phyloP scores from a whole-genome alignment of 2,888 invertebrate species.

The Pteria penguin region DNA sequence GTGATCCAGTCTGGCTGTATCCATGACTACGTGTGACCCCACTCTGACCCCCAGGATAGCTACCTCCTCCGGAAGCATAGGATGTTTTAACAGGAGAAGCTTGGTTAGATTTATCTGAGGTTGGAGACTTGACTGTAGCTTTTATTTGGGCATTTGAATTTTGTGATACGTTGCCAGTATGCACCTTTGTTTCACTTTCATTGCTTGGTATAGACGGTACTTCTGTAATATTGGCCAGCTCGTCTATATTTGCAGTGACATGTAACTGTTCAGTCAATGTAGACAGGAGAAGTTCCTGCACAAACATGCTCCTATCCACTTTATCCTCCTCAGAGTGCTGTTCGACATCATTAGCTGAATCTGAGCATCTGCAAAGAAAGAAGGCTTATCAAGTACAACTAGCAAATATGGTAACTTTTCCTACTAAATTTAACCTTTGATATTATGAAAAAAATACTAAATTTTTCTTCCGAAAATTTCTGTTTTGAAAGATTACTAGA shows the following conservation, averaged over 20 bases:
- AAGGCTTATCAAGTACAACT: background rate
- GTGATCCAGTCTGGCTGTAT: conserved; percentile 13
- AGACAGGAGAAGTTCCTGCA: conserved; percentile 86
- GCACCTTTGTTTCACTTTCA: conserved; percentile 41
- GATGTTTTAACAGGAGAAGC: conserved; percentile 26
- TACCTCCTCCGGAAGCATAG: conserved; percentile 27
- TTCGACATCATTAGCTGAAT: conserved; percentile 61
- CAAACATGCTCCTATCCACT: conserved; percentile 85
- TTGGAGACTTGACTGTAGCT: conserved; percentile 27
- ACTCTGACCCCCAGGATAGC: conserved; percentile 26
- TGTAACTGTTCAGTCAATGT: conserved; percentile 81
- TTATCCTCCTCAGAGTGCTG: conserved; percentile 69
- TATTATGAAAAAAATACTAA: background rate
- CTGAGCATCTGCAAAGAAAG: conserved; percentile 65
- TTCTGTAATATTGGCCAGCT: conserved; percentile 54
- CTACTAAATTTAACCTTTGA: background rate
- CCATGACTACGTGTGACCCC: conserved; percentile 17
- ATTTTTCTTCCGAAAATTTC: too few species aligned
- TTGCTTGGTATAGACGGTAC: conserved; percentile 51
- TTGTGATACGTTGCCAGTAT: conserved; percentile 21
- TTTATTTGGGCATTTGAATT: conserved; percentile 34
- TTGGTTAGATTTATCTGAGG: conserved; percentile 30
- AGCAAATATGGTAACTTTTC: background rate
- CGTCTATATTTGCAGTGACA: conserved; percentile 53
- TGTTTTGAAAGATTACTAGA: too few species aligned